Evolutionary conservation across 2,113 vertebrate genomes (phyloP).

Genomic region (Erpornis zantholeuca): DNA sequence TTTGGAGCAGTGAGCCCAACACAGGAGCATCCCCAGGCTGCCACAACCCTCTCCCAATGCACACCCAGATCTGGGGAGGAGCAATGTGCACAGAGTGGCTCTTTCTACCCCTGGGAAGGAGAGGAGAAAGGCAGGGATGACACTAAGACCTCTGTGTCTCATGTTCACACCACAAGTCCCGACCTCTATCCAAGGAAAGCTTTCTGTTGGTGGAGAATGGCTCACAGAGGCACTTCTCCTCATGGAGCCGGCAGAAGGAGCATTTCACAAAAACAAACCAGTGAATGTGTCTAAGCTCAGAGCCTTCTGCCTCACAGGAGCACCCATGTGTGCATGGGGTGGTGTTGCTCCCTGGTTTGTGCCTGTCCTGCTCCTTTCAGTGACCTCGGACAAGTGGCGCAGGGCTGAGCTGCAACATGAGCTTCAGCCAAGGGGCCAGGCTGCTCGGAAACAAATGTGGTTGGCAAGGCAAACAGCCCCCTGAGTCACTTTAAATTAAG

Average conservation of each 20-base stretch:
- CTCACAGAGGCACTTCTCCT: accelerated
- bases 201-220: not conserved
- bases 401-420: accelerated
- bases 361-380: not conserved
- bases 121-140: accelerated
- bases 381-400: accelerated
- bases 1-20: not conserved
- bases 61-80: accelerated
- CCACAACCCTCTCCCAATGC: accelerated
- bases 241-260: accelerated
- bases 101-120: not conserved
- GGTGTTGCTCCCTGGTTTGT: not conserved
- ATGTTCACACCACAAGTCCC: accelerated
- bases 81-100: accelerated
- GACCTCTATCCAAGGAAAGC: accelerated
- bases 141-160: accelerated
- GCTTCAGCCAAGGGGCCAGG: not conserved
- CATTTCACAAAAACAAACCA: accelerated
- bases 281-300: accelerated
- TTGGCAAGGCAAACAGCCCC: not conserved
- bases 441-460: not conserved
- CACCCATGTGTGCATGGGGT: accelerated
- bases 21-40: not conserved
- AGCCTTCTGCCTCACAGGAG: not conserved
- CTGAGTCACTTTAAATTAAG: not conserved